Base-by-base conservation (phyloP, 2,888 invertebrate species). In the Hirtodrosophila alboralis region DNA sequence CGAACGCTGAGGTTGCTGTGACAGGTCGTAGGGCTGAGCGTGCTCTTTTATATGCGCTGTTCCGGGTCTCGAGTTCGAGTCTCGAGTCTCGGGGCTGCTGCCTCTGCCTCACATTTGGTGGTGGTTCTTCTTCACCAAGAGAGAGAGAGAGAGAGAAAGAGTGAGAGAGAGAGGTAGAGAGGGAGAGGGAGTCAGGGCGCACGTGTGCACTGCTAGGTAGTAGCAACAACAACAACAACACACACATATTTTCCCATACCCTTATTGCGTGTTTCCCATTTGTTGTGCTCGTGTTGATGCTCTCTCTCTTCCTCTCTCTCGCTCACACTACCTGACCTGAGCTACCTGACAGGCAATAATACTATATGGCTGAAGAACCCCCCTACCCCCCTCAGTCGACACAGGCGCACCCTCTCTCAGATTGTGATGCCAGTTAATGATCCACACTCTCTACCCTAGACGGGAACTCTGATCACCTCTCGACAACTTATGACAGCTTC, bases 1-100 rank as follows among this genome's bases (percentile, higher is more conserved):
- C 86, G 86, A 89, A 63, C 84, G 84, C 75, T 87, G 76, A 75
- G 83, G 77, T 77, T 83, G 73, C 73, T 89, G 81, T 90, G 90
- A 90, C 89, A 90, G 89, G 90, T 89, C 85, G 83, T 81, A 76
- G 74, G 64, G 67, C 60, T 59, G 65, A 59, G 71, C 72, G 65
- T 62, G 69, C 72, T 79, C 86, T 87, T 88, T 86, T 88, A 88
- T 88, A 88, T 62, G 57, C 70, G 58, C 61, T 59, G 54, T 44
- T 49, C 61, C 67, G 23, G 18, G 18, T 30, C 53, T 6, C n/a
- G n/a, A n/a, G n/a, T n/a, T n/a, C n/a, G n/a, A n/a, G n/a, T n/a
- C n/a, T n/a, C n/a, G n/a, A n/a, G 33, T 45, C 58, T 47, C 66
- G 57, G 49, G 57, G 57, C 63, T 69, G 64, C 54, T 52, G 58